Evolutionary conservation across 2,113 vertebrate species (phyloP), one percentile per base, ranked within the genome.

Genomic region (Pseudonaja textilis): DNA sequence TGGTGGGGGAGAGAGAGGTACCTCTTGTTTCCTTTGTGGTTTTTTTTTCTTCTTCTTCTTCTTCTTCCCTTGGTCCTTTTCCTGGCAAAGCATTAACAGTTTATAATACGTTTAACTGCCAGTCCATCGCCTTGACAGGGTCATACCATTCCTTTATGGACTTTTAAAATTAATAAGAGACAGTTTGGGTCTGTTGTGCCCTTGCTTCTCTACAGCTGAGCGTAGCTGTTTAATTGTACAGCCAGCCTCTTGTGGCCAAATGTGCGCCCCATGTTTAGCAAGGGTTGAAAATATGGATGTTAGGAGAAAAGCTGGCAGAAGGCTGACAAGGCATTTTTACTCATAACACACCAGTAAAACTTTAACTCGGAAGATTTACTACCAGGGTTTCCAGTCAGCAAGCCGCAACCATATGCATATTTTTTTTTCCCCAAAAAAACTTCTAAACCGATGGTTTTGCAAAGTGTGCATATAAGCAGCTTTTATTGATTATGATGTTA

Each of bases 281-380:
- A 98, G 98, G 97, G 97, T 97, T 99, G 98, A 97, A 99, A 99
- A 99, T 99, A 99, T 98, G 99, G 98, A 99, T 98, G 98, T 98
- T 98, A 98, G 98, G 98, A 99, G 98, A 98, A 98, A 98, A 98
- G 98, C 98, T 99, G 99, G 99, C 99, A 99, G 99, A 99, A 99
- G 99, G 99, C 99, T 99, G 99, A 99, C 99, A 98, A 98, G 98
- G 99, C 99, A 99, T 99, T 99, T 99, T 99, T 99, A 98, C 98
- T 98, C 99, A 99, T 99, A 99, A 99, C 98, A 98, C 98, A 98
- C 98, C 98, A 99, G 99, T 99, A 99, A 99, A 99, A 99, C 99
- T 99, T 99, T 99, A 99, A 98, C 98, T 98, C 97, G 94, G 97
- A 98, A 99, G 99, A 99, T 99, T 99, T 99, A 99, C 98, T 99